A percentile compares a stretch with the other conserved stretches of the same genome.
These are phyloP conservation scores for Tiliacea aurago DNA, from an alignment of 2,888 invertebrate species.

Conservation along the genomic window DNA sequence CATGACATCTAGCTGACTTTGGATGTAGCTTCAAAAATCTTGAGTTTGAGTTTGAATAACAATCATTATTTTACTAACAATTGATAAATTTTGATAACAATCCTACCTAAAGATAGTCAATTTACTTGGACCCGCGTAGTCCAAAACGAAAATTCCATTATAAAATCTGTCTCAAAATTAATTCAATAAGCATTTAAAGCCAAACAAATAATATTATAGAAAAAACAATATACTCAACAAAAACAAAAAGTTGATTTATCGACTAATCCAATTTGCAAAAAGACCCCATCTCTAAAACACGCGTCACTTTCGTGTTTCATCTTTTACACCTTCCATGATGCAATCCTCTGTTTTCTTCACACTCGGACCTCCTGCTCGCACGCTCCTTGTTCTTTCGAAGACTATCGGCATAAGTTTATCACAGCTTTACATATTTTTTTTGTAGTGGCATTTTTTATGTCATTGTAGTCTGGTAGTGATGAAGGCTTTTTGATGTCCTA, in stretches of 20 bases:
- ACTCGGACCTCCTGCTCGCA: slow-evolving; percentile 67
- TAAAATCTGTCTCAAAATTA: not conserved
- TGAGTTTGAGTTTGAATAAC: too few relatives aligned
- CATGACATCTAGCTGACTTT: not conserved
- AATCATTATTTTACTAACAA: too few relatives aligned
- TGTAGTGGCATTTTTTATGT: slow-evolving; percentile 50
- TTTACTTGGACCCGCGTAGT: not conserved
- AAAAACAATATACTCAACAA: not conserved
- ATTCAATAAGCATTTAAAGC: not conserved
- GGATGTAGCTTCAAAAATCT: too few relatives aligned
- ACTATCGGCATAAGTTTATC: slow-evolving; percentile 61
- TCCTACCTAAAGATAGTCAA: not conserved
- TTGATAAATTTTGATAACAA: not conserved
- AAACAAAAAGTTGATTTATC: slow-evolving; percentile 8
- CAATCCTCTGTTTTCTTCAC: slow-evolving; percentile 76
- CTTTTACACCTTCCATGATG: slow-evolving; percentile 89
- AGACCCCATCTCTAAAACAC: slow-evolving; percentile 78
- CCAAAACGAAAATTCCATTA: not conserved
- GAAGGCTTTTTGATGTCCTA: not conserved
- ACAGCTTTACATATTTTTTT: slow-evolving; percentile 45
- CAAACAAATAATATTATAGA: not conserved
- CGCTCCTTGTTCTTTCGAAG: slow-evolving; percentile 58
- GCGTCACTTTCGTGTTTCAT: slow-evolving; percentile 89
- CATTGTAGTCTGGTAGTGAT: not conserved
- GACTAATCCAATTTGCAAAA: slow-evolving; percentile 59